Conservation (phyloP, 2,888 invertebrate genomes). For the Bursaphelenchus okinawaensis region DNA sequence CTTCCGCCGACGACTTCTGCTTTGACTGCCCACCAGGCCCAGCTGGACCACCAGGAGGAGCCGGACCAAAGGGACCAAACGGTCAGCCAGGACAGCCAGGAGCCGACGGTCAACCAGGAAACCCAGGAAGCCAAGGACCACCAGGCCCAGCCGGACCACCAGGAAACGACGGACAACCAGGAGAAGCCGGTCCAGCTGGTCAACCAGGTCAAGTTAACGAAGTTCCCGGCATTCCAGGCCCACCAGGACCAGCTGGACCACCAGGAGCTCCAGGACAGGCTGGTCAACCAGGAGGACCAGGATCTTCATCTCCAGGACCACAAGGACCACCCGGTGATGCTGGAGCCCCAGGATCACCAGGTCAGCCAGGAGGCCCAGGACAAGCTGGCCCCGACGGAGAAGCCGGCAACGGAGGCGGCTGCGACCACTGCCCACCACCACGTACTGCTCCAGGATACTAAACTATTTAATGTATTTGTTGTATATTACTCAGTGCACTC, state of each 20-base stretch:
- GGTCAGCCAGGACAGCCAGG: constrained; percentile 16
- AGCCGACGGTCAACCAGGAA: constrained; percentile 10
- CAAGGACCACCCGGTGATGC: constrained; percentile 18
- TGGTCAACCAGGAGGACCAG: constrained; percentile 4
- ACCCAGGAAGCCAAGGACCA: constrained; percentile 33
- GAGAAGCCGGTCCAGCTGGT: constrained; percentile 28
- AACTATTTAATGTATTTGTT: not conserved
- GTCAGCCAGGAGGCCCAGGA: constrained; percentile 11
- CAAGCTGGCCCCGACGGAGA: constrained; percentile 14
- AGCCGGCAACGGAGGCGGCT: constrained; percentile 19
- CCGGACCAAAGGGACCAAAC: constrained; percentile 17
- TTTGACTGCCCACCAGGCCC: constrained; percentile 46
- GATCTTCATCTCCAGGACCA: constrained; percentile 6
- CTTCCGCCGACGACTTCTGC: constrained; percentile 20
- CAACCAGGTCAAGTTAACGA: constrained; percentile 27
- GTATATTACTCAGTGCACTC: not conserved
- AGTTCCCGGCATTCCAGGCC: constrained; percentile 21
- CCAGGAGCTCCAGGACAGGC: constrained; percentile 19
- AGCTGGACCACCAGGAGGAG: constrained; percentile 19
- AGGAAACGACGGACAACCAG: constrained; percentile 41
- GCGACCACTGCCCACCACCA: constrained; percentile 12
- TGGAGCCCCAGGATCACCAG: constrained; percentile 11
- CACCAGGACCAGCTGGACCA: constrained; percentile 26
- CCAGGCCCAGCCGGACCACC: constrained; percentile 43
- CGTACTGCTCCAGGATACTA: not conserved